phyloP scores from a whole-genome alignment of 2,888 invertebrate species.

The Eretmocerus hayati region DNA sequence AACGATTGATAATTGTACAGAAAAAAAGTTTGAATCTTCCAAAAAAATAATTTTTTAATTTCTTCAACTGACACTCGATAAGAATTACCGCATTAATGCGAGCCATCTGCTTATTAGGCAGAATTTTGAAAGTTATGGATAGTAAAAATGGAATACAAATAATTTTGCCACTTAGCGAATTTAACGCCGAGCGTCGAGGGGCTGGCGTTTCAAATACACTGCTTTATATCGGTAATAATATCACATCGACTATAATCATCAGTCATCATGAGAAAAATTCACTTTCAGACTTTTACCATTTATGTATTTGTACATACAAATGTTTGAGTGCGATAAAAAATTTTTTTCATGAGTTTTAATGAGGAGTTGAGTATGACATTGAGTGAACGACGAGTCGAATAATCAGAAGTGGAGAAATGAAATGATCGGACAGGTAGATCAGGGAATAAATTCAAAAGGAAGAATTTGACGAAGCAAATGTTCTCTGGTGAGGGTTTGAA shows the following conservation, averaged over 20 bases:
- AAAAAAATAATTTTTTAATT: conserved; percentile 6
- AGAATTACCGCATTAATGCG: conserved; percentile 5
- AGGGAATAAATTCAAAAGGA: neutral
- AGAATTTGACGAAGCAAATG: neutral
- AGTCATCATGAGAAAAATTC: conserved; percentile 7
- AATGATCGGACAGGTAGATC: too few relatives aligned
- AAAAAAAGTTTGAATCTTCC: conserved; percentile 18
- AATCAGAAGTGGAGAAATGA: neutral
- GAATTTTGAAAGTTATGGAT: neutral
- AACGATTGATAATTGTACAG: conserved; percentile 14
- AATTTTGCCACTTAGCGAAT: neutral
- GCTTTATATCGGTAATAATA: conserved; percentile 1
- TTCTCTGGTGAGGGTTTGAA: neutral
- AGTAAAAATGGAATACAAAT: neutral
- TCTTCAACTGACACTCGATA: too few relatives aligned
- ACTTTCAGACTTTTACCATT: conserved; percentile 15
- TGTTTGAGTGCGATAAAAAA: conserved; percentile 28
- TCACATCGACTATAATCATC: neutral
- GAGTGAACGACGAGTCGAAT: conserved; percentile 2
- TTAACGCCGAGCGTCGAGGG: neutral
- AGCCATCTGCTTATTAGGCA: too few relatives aligned
- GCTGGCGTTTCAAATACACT: neutral
- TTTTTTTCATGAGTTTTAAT: conserved; percentile 16
- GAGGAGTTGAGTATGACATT: conserved; percentile 11
- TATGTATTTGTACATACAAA: conserved; percentile 30